These are phyloP conservation scores for Clarias gariepinus DNA, from an alignment of 2,113 vertebrate genomes.

Conservation along the genomic window DNA sequence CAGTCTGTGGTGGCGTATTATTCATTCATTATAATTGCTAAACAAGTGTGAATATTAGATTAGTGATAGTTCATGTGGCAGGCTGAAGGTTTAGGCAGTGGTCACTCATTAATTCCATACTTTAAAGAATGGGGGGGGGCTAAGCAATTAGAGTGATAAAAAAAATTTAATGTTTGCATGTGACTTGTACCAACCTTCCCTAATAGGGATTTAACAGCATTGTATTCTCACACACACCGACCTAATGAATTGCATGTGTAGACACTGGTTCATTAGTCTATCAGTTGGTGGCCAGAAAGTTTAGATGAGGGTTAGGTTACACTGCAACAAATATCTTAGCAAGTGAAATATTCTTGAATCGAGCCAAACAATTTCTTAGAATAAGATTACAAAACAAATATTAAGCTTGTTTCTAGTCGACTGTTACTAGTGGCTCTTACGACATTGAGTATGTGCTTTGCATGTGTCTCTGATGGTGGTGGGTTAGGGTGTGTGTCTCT, in stretches of 20 bases:
- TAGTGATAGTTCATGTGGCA: not conserved
- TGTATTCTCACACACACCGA: not conserved
- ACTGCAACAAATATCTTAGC: too few relatives aligned
- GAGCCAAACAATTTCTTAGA: too few relatives aligned
- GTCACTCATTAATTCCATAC: slow-evolving; percentile 10
- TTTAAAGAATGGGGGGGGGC: not conserved
- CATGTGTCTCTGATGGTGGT: too few relatives aligned
- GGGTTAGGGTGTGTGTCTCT: too few relatives aligned
- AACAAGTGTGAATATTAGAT: slow-evolving; percentile 11
- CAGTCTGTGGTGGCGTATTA: not conserved
- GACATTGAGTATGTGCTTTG: too few relatives aligned
- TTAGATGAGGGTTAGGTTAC: too few relatives aligned
- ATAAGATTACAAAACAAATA: too few relatives aligned
- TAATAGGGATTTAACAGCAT: not conserved
- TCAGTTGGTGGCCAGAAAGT: not conserved
- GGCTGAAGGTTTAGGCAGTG: not conserved
- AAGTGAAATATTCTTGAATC: too few relatives aligned
- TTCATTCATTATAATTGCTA: not conserved
- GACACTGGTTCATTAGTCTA: not conserved
- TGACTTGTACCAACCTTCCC: not conserved
- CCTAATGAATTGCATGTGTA: not conserved
- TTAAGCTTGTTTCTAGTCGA: too few relatives aligned
- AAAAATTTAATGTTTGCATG: not conserved
- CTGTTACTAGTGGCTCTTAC: too few relatives aligned
- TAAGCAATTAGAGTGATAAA: not conserved